phyloP scores from a whole-genome alignment of 2,888 invertebrate genomes.

The Drosophila crucigera region DNA sequence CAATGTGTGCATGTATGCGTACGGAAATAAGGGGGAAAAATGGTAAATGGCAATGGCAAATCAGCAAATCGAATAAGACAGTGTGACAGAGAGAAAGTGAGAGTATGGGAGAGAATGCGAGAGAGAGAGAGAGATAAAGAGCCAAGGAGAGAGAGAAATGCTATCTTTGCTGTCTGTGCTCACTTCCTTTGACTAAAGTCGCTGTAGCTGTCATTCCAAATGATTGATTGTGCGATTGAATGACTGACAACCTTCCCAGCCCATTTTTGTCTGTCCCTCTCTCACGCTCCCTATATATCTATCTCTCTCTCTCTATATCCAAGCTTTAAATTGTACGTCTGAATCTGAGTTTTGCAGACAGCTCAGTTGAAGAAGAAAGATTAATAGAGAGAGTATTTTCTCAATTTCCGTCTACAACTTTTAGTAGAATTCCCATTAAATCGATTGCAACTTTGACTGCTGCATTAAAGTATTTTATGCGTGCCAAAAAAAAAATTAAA shows the following conservation, averaged over 20 bases:
- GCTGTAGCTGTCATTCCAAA: slow-evolving; percentile 72
- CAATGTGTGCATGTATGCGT: slow-evolving; percentile 67
- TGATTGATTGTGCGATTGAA: slow-evolving; percentile 78
- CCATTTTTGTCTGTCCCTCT: neutral
- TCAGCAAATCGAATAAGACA: neutral
- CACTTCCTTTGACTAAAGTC: slow-evolving; percentile 71
- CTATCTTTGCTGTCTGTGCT: slow-evolving; percentile 21
- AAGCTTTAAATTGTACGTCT: neutral
- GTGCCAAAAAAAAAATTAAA: neutral
- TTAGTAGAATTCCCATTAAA: neutral
- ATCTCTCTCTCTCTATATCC: neutral
- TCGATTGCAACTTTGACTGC: neutral
- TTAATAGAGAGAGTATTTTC: slow-evolving; percentile 25
- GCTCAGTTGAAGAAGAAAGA: slow-evolving; percentile 11
- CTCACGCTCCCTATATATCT: neutral
- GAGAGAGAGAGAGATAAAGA: neutral
- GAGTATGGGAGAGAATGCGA: neutral
- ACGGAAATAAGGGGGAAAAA: slow-evolving; percentile 2
- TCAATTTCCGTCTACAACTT: slow-evolving; percentile 6
- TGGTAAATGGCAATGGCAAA: neutral
- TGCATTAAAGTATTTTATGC: neutral
- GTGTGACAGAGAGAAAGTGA: neutral
- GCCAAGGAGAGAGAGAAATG: neutral
- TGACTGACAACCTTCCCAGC: slow-evolving; percentile 55
- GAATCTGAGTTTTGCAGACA: slow-evolving; percentile 14